These are phyloP conservation scores for Hirtodrosophila trivittata DNA, from an alignment of 2,888 invertebrate genomes.

Conservation along the genomic window DNA sequence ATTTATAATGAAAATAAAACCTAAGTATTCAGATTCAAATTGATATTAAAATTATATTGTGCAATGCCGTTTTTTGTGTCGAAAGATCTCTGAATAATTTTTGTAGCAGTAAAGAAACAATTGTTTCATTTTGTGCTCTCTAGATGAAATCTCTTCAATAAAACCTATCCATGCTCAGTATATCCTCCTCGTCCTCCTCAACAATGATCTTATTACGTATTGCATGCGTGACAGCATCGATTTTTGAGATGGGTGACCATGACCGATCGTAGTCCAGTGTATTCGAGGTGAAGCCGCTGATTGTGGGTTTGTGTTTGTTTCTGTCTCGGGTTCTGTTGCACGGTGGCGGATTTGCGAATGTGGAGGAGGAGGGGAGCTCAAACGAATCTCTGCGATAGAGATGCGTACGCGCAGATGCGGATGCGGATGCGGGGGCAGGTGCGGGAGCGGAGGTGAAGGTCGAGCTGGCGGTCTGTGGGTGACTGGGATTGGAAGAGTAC, in stretches of 20 bases:
- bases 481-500: constrained; percentile 21
- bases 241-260: constrained; percentile 65
- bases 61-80: too few relatives aligned
- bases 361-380: constrained; percentile 68
- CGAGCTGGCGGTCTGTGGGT: constrained; percentile 19
- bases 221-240: constrained; percentile 76
- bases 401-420: constrained; percentile 16
- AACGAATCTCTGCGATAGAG: constrained; percentile 39
- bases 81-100: too few relatives aligned
- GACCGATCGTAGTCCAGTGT: constrained; percentile 65
- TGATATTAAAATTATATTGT: too few relatives aligned
- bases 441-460: too few relatives aligned
- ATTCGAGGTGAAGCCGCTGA: constrained; percentile 44
- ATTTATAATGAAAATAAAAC: too few relatives aligned
- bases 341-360: constrained; percentile 57
- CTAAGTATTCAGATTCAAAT: too few relatives aligned
- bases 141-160: constrained; percentile 83
- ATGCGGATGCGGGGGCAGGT: too few relatives aligned
- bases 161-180: constrained; percentile 82
- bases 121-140: constrained; percentile 30
- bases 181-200: constrained; percentile 82
- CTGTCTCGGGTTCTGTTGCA: constrained; percentile 31
- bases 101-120: too few relatives aligned
- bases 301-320: too few relatives aligned
- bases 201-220: constrained; percentile 81